Conservation (phyloP, 2,113 vertebrate genomes). For the Mellivora capensis region DNA sequence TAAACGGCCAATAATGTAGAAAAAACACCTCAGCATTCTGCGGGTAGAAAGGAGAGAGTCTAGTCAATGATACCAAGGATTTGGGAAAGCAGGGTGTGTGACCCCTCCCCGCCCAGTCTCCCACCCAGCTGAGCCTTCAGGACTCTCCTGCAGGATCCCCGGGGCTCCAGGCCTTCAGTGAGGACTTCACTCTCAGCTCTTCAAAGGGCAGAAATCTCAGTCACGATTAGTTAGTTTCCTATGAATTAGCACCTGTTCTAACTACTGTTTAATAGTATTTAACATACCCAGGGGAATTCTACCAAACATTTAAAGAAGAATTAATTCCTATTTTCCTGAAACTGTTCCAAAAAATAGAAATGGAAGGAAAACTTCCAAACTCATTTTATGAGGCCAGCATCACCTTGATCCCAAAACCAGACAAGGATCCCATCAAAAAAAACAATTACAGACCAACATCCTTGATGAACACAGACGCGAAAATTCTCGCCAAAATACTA, state of each 20-base stretch:
- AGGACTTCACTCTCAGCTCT: background rate
- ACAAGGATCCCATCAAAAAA: too few relatives aligned
- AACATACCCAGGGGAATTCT: too few relatives aligned
- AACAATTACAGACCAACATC: too few relatives aligned
- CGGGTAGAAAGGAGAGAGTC: background rate
- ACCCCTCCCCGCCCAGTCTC: background rate
- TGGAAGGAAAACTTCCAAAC: too few relatives aligned
- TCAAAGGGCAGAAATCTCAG: background rate
- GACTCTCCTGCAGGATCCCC: background rate
- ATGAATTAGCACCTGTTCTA: background rate
- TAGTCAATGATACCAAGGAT: background rate
- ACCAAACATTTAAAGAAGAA: too few relatives aligned
- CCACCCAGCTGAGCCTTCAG: background rate
- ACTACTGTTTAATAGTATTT: background rate
- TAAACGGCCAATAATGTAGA: background rate
- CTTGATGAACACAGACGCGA: too few relatives aligned
- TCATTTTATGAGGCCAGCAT: too few relatives aligned
- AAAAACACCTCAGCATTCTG: background rate
- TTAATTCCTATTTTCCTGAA: too few relatives aligned
- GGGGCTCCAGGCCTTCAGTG: background rate
- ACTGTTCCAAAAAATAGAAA: too few relatives aligned
- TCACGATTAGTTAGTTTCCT: background rate
- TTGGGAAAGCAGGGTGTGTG: background rate
- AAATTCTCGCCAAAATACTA: too few relatives aligned
- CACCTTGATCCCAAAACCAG: too few relatives aligned